phyloP scores from a whole-genome alignment of 2,888 invertebrate species.

The Phorcus lineatus region DNA sequence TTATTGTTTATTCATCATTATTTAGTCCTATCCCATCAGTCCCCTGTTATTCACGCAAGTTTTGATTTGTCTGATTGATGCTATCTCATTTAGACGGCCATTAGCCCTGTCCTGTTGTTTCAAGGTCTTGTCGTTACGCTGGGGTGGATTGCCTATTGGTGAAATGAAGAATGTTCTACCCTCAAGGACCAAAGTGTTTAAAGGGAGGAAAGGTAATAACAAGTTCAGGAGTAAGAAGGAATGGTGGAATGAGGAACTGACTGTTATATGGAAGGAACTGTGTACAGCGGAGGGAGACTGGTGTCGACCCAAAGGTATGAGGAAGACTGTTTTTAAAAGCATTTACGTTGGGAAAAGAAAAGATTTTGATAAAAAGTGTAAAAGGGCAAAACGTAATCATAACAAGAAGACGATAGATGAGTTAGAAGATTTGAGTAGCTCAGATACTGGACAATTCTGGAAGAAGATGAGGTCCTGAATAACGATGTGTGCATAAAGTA shows the following conservation, averaged over 20 bases:
- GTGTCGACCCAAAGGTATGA: neutral
- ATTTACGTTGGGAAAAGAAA: neutral
- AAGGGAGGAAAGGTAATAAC: neutral
- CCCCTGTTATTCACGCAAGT: too few relatives aligned
- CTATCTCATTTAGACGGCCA: too few relatives aligned
- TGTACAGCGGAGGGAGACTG: neutral
- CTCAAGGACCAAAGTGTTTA: too few relatives aligned
- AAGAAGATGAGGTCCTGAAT: neutral
- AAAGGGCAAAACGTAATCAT: neutral
- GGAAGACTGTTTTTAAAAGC: neutral
- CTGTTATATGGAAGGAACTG: neutral
- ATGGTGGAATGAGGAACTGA: neutral
- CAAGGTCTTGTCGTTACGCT: too few relatives aligned
- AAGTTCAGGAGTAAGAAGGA: neutral
- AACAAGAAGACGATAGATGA: neutral
- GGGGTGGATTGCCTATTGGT: too few relatives aligned
- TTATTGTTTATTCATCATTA: too few relatives aligned
- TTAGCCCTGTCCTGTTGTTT: too few relatives aligned
- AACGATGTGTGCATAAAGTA: too few relatives aligned
- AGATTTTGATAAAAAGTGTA: neutral
- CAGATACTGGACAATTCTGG: neutral
- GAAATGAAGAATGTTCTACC: too few relatives aligned
- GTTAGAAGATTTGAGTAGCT: neutral
- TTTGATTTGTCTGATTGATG: too few relatives aligned
- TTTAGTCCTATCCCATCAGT: too few relatives aligned